A percentile compares a stretch with the other conserved stretches of the same genome.
Conservation (phyloP, 2,797 vertebrate species). For the Poeciliopsis paucimaculata region DNA sequence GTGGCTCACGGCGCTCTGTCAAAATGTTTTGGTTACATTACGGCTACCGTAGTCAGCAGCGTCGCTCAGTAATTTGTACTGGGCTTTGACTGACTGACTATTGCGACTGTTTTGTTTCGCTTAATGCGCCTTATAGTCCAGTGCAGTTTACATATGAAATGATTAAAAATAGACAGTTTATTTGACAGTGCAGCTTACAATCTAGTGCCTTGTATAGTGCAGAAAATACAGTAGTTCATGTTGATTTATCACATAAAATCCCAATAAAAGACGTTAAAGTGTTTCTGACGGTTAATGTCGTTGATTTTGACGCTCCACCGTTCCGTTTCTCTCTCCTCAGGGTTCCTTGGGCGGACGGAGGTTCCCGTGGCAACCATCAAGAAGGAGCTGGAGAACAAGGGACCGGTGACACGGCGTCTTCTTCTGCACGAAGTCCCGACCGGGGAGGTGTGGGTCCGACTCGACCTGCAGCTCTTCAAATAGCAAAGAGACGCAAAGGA, state of each 20-base stretch:
- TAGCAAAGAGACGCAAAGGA: slow-evolving; percentile 41
- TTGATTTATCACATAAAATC: neutral
- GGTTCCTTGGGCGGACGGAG: slow-evolving; percentile 95
- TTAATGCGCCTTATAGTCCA: neutral
- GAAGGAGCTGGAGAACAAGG: slow-evolving; percentile 94
- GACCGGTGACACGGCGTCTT: slow-evolving; percentile 87
- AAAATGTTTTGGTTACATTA: no score
- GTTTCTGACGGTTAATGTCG: neutral
- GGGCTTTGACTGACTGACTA: no score
- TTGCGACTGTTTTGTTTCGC: no score
- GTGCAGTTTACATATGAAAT: neutral
- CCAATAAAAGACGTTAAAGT: neutral
- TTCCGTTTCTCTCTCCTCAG: slow-evolving; percentile 64
- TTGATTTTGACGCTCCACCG: neutral
- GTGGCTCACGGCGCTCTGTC: no score
- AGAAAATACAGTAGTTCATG: neutral
- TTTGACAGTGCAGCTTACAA: neutral
- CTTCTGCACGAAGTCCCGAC: slow-evolving; percentile 95
- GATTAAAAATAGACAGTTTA: neutral
- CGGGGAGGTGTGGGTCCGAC: slow-evolving; percentile 93
- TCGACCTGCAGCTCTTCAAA: slow-evolving; percentile 92
- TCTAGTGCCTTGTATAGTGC: neutral
- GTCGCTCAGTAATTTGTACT: no score
- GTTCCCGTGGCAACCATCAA: slow-evolving; percentile 96
- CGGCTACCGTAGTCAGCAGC: no score